Conservation (phyloP, 2,797 vertebrate species). For the Siniperca scherzeri region DNA sequence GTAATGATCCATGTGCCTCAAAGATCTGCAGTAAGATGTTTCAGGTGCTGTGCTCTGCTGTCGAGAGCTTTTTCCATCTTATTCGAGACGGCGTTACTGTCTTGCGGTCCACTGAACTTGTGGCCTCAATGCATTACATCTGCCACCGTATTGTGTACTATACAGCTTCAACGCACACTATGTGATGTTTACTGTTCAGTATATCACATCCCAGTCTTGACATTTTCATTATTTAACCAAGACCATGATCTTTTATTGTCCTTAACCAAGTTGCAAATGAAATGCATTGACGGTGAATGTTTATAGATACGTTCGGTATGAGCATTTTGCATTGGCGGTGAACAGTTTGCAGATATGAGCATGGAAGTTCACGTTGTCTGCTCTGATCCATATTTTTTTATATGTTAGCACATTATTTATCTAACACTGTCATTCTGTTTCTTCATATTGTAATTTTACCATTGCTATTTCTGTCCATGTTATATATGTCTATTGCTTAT, state of each 20-base stretch:
- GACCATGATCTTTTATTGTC: neutral
- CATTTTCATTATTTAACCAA: neutral
- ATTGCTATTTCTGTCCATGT: neutral
- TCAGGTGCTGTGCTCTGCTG: neutral
- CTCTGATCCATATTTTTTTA: neutral
- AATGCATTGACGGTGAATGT: neutral
- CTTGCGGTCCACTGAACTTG: conserved; percentile 19
- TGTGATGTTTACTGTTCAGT: neutral
- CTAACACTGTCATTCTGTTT: neutral
- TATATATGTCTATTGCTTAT: neutral
- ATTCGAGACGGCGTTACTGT: neutral
- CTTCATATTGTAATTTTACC: neutral
- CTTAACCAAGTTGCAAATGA: neutral
- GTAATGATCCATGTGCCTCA: conserved; percentile 14
- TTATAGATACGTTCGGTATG: neutral
- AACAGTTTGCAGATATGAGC: neutral
- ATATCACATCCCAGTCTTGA: neutral
- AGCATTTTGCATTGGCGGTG: neutral
- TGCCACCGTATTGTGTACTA: neutral
- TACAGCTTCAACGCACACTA: neutral
- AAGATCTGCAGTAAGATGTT: neutral
- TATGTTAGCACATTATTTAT: neutral
- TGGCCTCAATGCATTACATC: neutral
- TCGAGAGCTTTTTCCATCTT: neutral
- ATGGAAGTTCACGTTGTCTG: neutral